Evolutionary conservation across 2,797 vertebrate genomes (phyloP).

Genomic region (Pempheris klunzingeri): DNA sequence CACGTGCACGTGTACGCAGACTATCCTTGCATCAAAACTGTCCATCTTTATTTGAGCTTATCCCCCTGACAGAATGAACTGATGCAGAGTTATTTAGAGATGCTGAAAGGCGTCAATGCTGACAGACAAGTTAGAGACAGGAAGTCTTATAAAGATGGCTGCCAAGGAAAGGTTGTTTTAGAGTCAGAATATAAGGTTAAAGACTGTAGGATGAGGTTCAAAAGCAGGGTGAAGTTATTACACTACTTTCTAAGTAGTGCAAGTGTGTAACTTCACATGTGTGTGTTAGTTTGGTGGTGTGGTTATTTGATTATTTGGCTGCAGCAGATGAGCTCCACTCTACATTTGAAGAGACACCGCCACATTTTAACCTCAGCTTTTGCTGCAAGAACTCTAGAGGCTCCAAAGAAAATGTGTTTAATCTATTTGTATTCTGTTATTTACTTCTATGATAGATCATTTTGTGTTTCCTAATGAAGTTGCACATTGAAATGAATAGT

Average conservation of each 20-base stretch:
- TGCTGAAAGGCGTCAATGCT: slow-evolving; percentile 7
- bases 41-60: slow-evolving; percentile 38
- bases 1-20: background rate
- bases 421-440: background rate
- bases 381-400: background rate
- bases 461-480: background rate
- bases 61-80: slow-evolving; percentile 26
- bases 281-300: background rate
- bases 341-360: slow-evolving; percentile 14
- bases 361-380: slow-evolving; percentile 27
- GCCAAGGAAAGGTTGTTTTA: background rate
- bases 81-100: slow-evolving; percentile 23
- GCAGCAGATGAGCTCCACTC: slow-evolving; percentile 6
- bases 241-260: background rate
- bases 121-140: slow-evolving; percentile 3
- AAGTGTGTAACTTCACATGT: background rate
- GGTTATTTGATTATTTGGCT: background rate
- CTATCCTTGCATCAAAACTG: slow-evolving; percentile 8
- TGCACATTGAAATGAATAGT: background rate
- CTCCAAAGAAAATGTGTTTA: background rate
- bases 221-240: background rate
- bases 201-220: background rate
- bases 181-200: slow-evolving; percentile 11
- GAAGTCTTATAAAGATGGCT: background rate
- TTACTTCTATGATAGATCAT: background rate